Evolutionary conservation across 2,888 invertebrate species (phyloP).

Genomic region (Cephus rjabovi): DNA sequence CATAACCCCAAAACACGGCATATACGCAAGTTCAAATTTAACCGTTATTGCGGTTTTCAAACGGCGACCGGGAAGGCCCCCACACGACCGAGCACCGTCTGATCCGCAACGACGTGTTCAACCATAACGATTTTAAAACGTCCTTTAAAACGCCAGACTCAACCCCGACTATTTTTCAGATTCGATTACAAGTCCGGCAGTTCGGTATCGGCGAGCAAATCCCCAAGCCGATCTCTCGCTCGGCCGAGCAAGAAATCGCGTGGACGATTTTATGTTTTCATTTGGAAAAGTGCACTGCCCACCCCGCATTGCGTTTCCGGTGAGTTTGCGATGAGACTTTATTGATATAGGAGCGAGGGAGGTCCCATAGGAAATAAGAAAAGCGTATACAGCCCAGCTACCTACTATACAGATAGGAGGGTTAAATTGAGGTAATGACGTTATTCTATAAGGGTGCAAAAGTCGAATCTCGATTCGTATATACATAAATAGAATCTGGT

Average conservation of each 20-base stretch:
- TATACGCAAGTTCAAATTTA: not conserved
- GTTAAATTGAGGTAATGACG: not conserved
- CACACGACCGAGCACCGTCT: not conserved
- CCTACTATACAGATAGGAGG: not conserved
- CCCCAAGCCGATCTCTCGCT: constrained; percentile 32
- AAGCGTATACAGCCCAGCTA: not conserved
- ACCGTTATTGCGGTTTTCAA: not conserved
- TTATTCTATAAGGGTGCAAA: not conserved
- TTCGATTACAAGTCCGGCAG: not conserved
- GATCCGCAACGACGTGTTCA: not conserved
- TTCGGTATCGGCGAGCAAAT: not conserved
- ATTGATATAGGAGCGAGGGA: constrained; percentile 7
- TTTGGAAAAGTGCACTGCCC: constrained; percentile 46
- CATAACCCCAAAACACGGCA: not conserved
- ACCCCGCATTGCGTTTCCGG: constrained; percentile 21
- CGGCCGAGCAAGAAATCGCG: constrained; percentile 38
- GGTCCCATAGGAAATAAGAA: not conserved
- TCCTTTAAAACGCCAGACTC: not conserved
- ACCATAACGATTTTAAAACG: constrained; percentile 2
- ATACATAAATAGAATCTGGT: not conserved
- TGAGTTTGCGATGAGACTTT: constrained; percentile 17
- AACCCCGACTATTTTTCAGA: not conserved
- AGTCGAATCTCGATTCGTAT: not conserved
- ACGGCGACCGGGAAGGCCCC: not conserved
- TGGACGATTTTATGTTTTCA: constrained; percentile 46